Conservation (phyloP, 2,888 invertebrate genomes). For the Eubasilissa splendida region DNA sequence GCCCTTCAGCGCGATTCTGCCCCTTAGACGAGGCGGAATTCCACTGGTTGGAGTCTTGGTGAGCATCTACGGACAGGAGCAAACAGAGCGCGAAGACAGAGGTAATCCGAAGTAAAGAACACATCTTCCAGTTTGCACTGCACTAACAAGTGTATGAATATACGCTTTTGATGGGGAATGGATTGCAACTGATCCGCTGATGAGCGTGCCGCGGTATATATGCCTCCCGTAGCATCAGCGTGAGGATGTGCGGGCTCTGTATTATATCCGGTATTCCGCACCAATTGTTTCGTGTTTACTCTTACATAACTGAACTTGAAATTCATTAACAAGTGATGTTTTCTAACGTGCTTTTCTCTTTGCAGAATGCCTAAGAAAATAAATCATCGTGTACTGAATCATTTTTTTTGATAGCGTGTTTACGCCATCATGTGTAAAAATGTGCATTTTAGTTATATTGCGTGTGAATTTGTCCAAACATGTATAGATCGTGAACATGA, state of each 20-base stretch:
- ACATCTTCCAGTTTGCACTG: slow-evolving; percentile 62
- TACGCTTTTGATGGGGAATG: slow-evolving; percentile 59
- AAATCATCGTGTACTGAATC: slow-evolving; percentile 50
- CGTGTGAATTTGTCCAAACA: slow-evolving; percentile 60
- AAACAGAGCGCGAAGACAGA: slow-evolving; percentile 67
- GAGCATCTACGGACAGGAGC: slow-evolving; percentile 60
- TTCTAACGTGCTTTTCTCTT: slow-evolving; percentile 74
- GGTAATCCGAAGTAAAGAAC: slow-evolving; percentile 70
- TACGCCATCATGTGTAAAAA: slow-evolving; percentile 60
- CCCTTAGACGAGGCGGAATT: slow-evolving; percentile 6
- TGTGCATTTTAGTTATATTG: slow-evolving; percentile 65
- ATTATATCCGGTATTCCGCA: slow-evolving; percentile 74
- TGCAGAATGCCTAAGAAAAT: slow-evolving; percentile 71
- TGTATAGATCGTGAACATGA: slow-evolving; percentile 5
- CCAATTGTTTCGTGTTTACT: slow-evolving; percentile 70
- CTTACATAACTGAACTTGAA: slow-evolving; percentile 75
- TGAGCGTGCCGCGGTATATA: slow-evolving; percentile 71
- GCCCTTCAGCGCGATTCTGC: background rate
- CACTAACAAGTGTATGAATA: slow-evolving; percentile 64
- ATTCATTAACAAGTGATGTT: slow-evolving; percentile 70
- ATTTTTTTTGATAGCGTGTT: slow-evolving; percentile 63
- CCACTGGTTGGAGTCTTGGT: slow-evolving; percentile 35
- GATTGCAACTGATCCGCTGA: slow-evolving; percentile 68
- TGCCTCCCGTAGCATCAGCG: slow-evolving; percentile 64
- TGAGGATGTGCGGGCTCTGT: slow-evolving; percentile 63